These are phyloP conservation scores for Eilema depressum DNA, from an alignment of 2,888 invertebrate genomes.

Conservation along the genomic window DNA sequence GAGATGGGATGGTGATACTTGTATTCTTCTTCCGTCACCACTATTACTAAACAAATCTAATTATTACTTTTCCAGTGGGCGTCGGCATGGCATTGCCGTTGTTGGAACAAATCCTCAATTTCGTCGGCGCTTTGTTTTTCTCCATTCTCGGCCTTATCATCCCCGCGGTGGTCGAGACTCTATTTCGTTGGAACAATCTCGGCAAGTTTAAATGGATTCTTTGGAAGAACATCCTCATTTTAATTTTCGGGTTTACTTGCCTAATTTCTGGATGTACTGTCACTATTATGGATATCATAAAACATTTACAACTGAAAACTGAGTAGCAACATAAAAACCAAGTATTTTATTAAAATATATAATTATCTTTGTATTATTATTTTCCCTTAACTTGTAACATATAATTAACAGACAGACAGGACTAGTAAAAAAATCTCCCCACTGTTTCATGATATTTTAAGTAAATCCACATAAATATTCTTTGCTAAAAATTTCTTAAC, in stretches of 20 bases:
- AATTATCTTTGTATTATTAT: neutral
- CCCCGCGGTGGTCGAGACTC: conserved; percentile 91
- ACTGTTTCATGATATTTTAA: neutral
- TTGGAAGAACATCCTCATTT: conserved; percentile 89
- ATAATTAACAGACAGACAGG: neutral
- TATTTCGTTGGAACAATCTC: conserved; percentile 90
- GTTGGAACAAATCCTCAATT: conserved; percentile 81
- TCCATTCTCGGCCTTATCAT: conserved; percentile 91
- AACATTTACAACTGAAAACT: conserved; percentile 62
- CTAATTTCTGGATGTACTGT: conserved; percentile 88
- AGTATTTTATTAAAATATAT: neutral
- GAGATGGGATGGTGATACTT: too few relatives aligned
- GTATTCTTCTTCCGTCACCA: too few relatives aligned
- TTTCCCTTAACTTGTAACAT: neutral
- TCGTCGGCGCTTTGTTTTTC: conserved; percentile 87
- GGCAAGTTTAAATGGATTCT: conserved; percentile 90
- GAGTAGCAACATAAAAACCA: conserved; percentile 24
- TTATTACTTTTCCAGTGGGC: conserved; percentile 68
- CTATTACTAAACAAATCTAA: neutral
- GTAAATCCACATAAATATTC: neutral
- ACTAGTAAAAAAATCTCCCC: neutral
- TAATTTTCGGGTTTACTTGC: conserved; percentile 88
- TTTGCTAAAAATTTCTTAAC: too few relatives aligned
- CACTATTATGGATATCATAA: conserved; percentile 75
- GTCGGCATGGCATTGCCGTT: conserved; percentile 81